phyloP scores from a whole-genome alignment of 2,797 vertebrate genomes.

The Leptoclinus maculatus region DNA sequence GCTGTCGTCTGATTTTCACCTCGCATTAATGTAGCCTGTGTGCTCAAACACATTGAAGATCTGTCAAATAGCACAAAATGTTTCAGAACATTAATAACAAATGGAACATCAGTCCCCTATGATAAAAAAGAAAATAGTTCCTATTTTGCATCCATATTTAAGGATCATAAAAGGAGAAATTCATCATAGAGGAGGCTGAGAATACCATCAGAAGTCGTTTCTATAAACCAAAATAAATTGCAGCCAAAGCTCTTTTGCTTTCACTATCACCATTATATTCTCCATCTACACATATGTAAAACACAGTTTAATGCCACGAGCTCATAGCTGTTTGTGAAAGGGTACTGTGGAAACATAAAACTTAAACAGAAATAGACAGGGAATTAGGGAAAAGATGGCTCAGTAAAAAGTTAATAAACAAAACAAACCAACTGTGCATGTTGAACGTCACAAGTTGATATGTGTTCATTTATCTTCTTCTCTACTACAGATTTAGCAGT shows the following conservation, averaged over 20 bases:
- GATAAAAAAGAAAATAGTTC: background rate
- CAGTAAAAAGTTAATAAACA: background rate
- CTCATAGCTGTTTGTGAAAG: background rate
- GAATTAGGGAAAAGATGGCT: background rate
- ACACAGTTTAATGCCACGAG: background rate
- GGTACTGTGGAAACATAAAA: background rate
- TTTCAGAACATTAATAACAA: slow-evolving; percentile 5
- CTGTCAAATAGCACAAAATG: background rate
- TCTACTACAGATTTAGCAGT: background rate
- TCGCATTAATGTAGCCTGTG: slow-evolving; percentile 4
- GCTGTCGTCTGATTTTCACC: slow-evolving; percentile 35
- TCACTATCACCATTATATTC: background rate
- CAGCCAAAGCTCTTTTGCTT: slow-evolving; percentile 3
- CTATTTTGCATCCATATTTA: slow-evolving; percentile 5
- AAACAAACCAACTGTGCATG: slow-evolving; percentile 1
- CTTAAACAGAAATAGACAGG: background rate
- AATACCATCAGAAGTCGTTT: slow-evolving; percentile 3
- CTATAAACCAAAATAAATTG: slow-evolving; percentile 7
- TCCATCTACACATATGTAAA: background rate
- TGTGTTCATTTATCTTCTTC: background rate
- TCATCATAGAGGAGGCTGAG: background rate
- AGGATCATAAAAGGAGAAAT: slow-evolving; percentile 5
- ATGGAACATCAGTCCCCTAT: background rate
- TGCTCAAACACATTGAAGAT: background rate
- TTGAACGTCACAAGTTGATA: background rate